A percentile compares a stretch with the other conserved stretches of the same genome.
phyloP scores from a whole-genome alignment of 2,888 invertebrate genomes.

The Cantharis rufa region DNA sequence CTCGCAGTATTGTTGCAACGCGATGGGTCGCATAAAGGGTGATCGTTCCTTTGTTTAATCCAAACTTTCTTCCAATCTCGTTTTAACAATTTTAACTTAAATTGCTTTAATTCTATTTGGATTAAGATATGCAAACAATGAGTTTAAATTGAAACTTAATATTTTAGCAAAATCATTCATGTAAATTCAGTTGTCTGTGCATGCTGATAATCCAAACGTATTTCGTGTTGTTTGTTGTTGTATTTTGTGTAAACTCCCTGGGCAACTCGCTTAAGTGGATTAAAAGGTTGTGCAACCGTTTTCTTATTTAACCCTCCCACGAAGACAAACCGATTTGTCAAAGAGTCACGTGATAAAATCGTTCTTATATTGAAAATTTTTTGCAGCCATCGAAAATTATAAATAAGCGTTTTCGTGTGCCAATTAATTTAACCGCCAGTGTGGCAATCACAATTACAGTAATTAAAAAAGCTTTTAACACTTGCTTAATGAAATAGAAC shows the following conservation, averaged over 20 bases:
- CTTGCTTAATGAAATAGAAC: constrained; percentile 5
- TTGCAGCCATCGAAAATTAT: background rate
- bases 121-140: constrained; percentile 29
- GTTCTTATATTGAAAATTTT: background rate
- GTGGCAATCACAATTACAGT: constrained; percentile 4
- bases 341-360: constrained; percentile 30
- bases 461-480: constrained; percentile 4
- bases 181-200: constrained; percentile 30
- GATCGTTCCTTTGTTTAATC: constrained; percentile 41
- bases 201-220: constrained; percentile 34
- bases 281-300: constrained; percentile 43
- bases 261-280: constrained; percentile 41
- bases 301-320: constrained; percentile 32
- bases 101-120: constrained; percentile 36
- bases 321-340: constrained; percentile 35
- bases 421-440: constrained; percentile 2
- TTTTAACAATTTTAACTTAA: constrained; percentile 46
- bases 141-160: constrained; percentile 34
- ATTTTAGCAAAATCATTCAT: constrained; percentile 26
- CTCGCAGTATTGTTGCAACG: constrained; percentile 39
- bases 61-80: constrained; percentile 46
- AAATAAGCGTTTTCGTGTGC: background rate
- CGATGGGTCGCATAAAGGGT: constrained; percentile 44
- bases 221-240: constrained; percentile 35
- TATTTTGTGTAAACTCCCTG: constrained; percentile 32